A percentile compares a stretch with the other conserved stretches of the same genome.
phyloP scores from a whole-genome alignment of 2,888 invertebrate species.

The Tetropium fuscum region DNA sequence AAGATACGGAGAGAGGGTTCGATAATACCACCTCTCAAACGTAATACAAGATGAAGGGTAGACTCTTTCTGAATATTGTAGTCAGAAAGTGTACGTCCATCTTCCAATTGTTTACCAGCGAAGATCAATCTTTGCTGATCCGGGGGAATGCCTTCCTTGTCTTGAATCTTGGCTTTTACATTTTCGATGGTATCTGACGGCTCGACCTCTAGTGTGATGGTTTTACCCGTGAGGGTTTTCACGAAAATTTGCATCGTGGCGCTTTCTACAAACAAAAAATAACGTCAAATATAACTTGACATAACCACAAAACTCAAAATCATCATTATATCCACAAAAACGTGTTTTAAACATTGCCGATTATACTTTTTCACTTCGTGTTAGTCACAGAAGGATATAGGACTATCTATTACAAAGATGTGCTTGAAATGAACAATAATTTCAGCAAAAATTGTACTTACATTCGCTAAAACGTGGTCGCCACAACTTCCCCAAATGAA shows the following conservation, averaged over 20 bases:
- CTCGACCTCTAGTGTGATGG: slow-evolving; percentile 93
- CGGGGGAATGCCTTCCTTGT: slow-evolving; percentile 92
- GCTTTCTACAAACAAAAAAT: slow-evolving; percentile 56
- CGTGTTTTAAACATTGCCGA: background rate
- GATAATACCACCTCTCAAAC: slow-evolving; percentile 96
- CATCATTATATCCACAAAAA: background rate
- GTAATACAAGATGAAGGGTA: slow-evolving; percentile 93
- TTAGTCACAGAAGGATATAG: background rate
- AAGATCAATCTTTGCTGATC: slow-evolving; percentile 93
- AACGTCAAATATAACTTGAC: slow-evolving; percentile 27
- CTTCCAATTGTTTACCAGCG: slow-evolving; percentile 94
- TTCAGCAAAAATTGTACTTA: slow-evolving; percentile 51
- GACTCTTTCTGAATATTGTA: slow-evolving; percentile 97
- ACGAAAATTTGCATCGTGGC: slow-evolving; percentile 95
- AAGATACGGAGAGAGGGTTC: slow-evolving; percentile 96
- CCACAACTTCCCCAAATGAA: slow-evolving; percentile 54
- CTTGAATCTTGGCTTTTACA: slow-evolving; percentile 94
- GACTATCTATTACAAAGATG: background rate
- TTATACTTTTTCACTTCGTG: background rate
- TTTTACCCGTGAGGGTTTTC: slow-evolving; percentile 93
- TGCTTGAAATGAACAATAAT: background rate
- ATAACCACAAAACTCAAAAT: slow-evolving; percentile 31
- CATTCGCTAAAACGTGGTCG: slow-evolving; percentile 62
- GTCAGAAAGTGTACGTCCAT: slow-evolving; percentile 85
- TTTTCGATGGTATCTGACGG: slow-evolving; percentile 95